A percentile compares a stretch with the other conserved stretches of the same genome.
These are phyloP conservation scores for Bombycilla garrulus DNA, from an alignment of 2,113 vertebrate species.

Conservation along the genomic window DNA sequence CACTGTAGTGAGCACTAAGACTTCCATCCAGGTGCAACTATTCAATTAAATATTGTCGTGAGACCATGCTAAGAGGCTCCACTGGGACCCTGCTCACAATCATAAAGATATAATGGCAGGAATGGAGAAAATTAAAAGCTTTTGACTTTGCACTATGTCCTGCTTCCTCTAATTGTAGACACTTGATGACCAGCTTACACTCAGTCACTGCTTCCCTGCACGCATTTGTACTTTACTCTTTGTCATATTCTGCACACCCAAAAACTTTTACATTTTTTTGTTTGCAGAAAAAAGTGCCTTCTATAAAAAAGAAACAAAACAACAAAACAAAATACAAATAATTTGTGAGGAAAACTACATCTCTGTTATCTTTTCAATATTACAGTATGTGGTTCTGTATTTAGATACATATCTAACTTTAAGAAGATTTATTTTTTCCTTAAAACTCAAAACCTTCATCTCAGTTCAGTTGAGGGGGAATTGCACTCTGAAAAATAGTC, in stretches of 20 bases:
- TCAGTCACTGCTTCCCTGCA: background rate
- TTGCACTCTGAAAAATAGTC: background rate
- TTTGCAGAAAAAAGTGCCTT: background rate
- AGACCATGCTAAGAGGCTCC: background rate
- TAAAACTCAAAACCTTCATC: background rate
- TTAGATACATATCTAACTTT: background rate
- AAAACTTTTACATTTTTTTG: background rate
- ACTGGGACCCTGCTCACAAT: background rate
- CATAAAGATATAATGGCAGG: constrained; percentile 7
- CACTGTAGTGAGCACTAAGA: background rate
- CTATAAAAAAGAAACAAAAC: background rate
- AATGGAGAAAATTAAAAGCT: background rate
- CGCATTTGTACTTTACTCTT: background rate
- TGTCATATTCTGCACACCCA: background rate
- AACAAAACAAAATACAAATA: background rate
- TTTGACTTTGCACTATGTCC: background rate
- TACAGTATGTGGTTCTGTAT: background rate
- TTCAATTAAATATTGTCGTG: background rate
- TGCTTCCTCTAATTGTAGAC: constrained; percentile 47
- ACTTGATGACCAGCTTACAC: background rate
- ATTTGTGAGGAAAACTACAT: background rate
- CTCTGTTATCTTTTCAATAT: background rate
- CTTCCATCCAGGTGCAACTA: background rate
- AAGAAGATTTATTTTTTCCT: background rate
- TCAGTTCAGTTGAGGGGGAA: background rate